Evolutionary conservation across 2,113 vertebrate genomes (phyloP).

Genomic region (Syngnathus floridae): DNA sequence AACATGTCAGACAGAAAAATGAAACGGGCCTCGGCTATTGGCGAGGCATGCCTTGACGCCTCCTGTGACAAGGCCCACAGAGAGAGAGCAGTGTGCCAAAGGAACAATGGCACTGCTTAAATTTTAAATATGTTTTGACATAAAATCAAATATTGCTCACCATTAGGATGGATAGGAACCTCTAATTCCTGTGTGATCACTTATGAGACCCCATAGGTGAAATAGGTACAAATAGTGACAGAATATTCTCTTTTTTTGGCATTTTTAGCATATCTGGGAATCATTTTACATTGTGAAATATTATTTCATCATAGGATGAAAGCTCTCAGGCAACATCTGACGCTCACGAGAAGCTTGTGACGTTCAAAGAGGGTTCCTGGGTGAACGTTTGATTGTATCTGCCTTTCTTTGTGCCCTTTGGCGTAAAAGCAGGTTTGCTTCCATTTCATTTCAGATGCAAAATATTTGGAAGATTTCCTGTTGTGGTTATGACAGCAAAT

Average conservation of each 20-base stretch:
- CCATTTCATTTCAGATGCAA: slow-evolving; percentile 29
- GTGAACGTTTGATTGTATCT: slow-evolving; percentile 40
- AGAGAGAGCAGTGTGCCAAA: slow-evolving; percentile 56
- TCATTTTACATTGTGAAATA: slow-evolving; percentile 57
- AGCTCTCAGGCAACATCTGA: slow-evolving; percentile 61
- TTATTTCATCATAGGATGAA: slow-evolving; percentile 52
- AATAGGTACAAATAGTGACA: slow-evolving; percentile 61
- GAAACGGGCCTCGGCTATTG: slow-evolving; percentile 55
- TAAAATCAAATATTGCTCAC: slow-evolving; percentile 67
- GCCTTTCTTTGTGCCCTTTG: slow-evolving; percentile 39
- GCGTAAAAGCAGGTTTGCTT: slow-evolving; percentile 37
- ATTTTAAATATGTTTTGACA: slow-evolving; percentile 77
- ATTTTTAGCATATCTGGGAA: slow-evolving; percentile 51
- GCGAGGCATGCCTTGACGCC: slow-evolving; percentile 48
- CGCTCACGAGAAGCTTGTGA: slow-evolving; percentile 48
- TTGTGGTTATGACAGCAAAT: slow-evolving; percentile 18
- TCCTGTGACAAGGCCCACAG: slow-evolving; percentile 64
- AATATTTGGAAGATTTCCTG: slow-evolving; percentile 36
- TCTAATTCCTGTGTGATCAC: slow-evolving; percentile 58
- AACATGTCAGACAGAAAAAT: slow-evolving; percentile 65
- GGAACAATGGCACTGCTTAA: slow-evolving; percentile 63
- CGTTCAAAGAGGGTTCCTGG: slow-evolving; percentile 63
- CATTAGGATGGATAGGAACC: slow-evolving; percentile 57
- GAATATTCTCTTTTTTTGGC: slow-evolving; percentile 61
- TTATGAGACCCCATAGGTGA: slow-evolving; percentile 63